These are phyloP conservation scores for Caiman crocodilus DNA, from an alignment of 2,797 vertebrate genomes.

Conservation along the genomic window DNA sequence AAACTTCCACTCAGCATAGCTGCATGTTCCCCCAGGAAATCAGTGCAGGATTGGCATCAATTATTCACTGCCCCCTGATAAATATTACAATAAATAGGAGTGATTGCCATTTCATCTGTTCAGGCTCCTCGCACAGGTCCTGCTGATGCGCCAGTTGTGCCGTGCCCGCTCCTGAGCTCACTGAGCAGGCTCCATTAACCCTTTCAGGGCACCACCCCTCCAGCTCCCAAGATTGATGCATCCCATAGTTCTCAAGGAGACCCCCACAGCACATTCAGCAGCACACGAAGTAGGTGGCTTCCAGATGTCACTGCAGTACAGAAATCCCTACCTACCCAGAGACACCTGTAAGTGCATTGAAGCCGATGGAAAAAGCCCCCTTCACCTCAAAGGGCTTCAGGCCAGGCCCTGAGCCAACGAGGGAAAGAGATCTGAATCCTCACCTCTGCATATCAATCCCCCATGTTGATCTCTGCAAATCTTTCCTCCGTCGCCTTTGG, in stretches of 20 bases:
- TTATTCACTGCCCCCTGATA: constrained; percentile 69
- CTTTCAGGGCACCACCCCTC: neutral
- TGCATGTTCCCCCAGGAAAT: constrained; percentile 36
- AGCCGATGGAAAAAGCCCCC: neutral
- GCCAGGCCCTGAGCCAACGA: neutral
- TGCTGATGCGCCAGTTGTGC: fast-evolving
- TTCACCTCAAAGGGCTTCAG: neutral
- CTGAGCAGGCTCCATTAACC: neutral
- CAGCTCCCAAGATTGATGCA: neutral
- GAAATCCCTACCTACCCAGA: neutral
- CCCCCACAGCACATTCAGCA: neutral
- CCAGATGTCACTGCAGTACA: neutral
- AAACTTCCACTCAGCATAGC: constrained; percentile 17
- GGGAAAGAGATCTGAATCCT: neutral
- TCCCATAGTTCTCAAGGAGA: too few relatives aligned
- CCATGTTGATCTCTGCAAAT: neutral
- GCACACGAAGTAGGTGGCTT: neutral
- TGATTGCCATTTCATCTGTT: constrained; percentile 52
- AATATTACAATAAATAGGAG: constrained; percentile 68
- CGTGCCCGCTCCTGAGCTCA: fast-evolving
- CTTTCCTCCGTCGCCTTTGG: neutral
- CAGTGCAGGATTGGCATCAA: constrained; percentile 53
- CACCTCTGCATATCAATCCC: neutral
- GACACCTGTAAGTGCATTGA: neutral
- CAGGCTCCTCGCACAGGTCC: fast-evolving